Base-by-base conservation (phyloP, 1,140 invertebrate genomes). In the Probaryconus sp. region DNA sequence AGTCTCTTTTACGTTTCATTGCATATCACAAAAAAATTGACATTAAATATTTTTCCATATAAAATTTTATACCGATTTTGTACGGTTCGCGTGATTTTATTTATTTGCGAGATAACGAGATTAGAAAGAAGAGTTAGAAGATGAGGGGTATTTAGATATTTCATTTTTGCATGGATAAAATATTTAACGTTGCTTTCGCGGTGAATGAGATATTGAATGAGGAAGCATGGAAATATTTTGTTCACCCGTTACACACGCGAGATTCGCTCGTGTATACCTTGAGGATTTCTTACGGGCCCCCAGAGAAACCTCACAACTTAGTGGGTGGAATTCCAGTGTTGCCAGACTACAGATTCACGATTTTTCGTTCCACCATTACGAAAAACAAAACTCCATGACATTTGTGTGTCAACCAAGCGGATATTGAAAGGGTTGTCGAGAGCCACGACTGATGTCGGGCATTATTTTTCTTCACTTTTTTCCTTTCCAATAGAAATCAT, bases 251-350 rank as follows among this genome's bases (percentile, higher is more conserved):
- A 78, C 43, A 68, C 10, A 26, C 55, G n/a, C 21, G 55, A 61
- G 61, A 68, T 74, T 72, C 64, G 58, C 51, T 38, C 28, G 28
- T 58, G 48, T 56, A 71, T 63, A 75, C 63, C 70, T 64, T 73
- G 70, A 77, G 61, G 64, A 79, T 65, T 79, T 74, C 72, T 80
- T 69, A 70, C 65, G 68, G 64, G 68, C 45, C 58, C 65, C 61
- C 37, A 51, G 77, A 76, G 76, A 81, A 81, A 79, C 79, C 78
- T 73, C 68, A 67, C 56, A 79, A 79, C 75, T 58, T 69, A 68
- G 78, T 80, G 78, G 78, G 79, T 82, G 80, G 81, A 83, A 83
- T 83, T 85, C 78, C 80, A 79, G 68, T 53, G 83, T 83, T 83
- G 81, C 80, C 82, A 83, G 79, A 79, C 71, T 71, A 67, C 37